Evolutionary conservation across 2,888 invertebrate genomes (phyloP), one percentile per base, ranked within the genome.

Genomic region (Spilarctia lutea): DNA sequence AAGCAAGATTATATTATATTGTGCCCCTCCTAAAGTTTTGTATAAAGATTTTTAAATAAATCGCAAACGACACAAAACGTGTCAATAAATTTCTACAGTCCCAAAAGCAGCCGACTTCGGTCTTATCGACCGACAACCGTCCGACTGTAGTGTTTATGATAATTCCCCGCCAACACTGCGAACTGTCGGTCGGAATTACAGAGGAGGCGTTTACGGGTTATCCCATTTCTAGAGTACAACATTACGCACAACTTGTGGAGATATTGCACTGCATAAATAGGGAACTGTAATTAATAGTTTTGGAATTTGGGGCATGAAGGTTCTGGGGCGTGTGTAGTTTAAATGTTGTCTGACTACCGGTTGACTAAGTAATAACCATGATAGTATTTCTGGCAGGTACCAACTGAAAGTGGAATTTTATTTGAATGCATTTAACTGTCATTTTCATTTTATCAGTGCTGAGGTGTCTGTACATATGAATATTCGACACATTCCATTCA

Each of bases 71-170:
- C 68, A 69, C 35, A 45, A 52, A 69, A 69, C 8, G 24, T 69
- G 52, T 52, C 48, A 69, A 52, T 52, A 67, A 74, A 81, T 72
- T 75, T 71, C 71, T 78, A 66, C 24, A 70, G 52, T 66, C 69
- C 76, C 68, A 71, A 68, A 69, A 77, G 42, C 70, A 73, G 75
- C 39, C 73, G 79, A 71, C 67, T 75, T 75, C 76, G 77, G 85
- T 83, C 80, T 83, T 82, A 83, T 83, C 83, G 84, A 84, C 85
- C 87, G 85, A 83, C 83, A 83, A 84, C 85, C 87, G 85, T 80
- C 82, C 86, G 84, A 86, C 86, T 87, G 86, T 88, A 84, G 83
- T 88, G 83, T 89, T 89, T 89, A 89, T 88, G 88, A 88, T 89
- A 89, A 89, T 89, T 82, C 81, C 83, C 83, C 80, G 80, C 82